Percentiles rank a stretch among this genome's conserved stretches.
Evolutionary conservation across 1,140 invertebrate genomes (phyloP).

Genomic region (Philaenus spumarius): DNA sequence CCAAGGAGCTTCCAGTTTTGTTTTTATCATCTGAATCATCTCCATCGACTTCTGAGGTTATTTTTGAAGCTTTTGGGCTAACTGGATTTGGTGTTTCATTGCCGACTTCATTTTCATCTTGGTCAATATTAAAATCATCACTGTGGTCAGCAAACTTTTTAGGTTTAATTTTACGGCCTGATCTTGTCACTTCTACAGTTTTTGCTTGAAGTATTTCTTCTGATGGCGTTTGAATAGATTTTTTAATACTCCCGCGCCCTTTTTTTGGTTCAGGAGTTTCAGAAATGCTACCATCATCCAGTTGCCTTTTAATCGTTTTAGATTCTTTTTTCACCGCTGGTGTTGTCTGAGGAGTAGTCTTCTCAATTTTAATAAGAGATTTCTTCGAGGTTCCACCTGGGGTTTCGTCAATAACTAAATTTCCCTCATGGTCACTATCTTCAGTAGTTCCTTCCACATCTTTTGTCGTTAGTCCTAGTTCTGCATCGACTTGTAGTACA

Average conservation of each 20-base stretch:
- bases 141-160: slow-evolving; percentile 41
- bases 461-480: slow-evolving; percentile 21
- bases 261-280: neutral
- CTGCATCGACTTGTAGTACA: slow-evolving; percentile 52
- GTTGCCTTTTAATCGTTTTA: slow-evolving; percentile 7
- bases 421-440: slow-evolving; percentile 31
- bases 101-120: slow-evolving; percentile 13
- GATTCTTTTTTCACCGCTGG: neutral
- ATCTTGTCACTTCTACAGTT: slow-evolving; percentile 56
- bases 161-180: slow-evolving; percentile 66
- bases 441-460: slow-evolving; percentile 5
- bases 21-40: neutral
- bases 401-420: slow-evolving; percentile 35
- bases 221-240: neutral
- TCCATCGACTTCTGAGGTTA: neutral
- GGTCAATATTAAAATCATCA: slow-evolving; percentile 8
- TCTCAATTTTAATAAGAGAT: neutral
- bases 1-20: neutral
- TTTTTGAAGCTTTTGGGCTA: neutral
- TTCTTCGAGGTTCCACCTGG: slow-evolving; percentile 14
- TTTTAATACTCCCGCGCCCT: slow-evolving; percentile 1
- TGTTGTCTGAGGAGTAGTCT: slow-evolving; percentile 1
- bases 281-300: neutral
- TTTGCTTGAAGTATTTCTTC: neutral
- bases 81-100: slow-evolving; percentile 14